These are phyloP conservation scores for Neocrepidodera transversa DNA, from an alignment of 2,888 invertebrate genomes.

Conservation along the genomic window DNA sequence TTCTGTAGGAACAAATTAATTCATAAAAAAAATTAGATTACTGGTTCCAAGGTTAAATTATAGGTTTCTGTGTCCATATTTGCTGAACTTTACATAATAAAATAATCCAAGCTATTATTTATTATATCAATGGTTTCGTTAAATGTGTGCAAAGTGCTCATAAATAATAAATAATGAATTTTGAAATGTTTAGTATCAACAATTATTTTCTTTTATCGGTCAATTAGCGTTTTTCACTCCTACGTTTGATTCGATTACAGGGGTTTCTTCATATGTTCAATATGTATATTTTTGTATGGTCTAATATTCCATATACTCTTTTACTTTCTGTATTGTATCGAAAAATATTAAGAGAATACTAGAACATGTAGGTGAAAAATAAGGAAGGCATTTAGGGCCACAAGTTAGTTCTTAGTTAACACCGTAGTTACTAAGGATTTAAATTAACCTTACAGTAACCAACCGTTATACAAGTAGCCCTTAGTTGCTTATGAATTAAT, in stretches of 20 bases:
- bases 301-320: too few relatives aligned
- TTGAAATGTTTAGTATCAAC: conserved; percentile 12
- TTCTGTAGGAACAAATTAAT: neutral
- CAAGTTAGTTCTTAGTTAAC: too few relatives aligned
- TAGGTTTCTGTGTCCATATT: conserved; percentile 16
- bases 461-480: too few relatives aligned
- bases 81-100: neutral
- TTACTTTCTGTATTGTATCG: too few relatives aligned
- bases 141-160: conserved; percentile 1
- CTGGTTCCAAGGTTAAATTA: conserved; percentile 18
- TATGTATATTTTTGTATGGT: too few relatives aligned
- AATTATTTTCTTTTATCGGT: neutral
- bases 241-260: neutral
- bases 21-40: conserved; percentile 14
- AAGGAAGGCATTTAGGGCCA: too few relatives aligned
- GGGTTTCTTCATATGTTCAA: neutral
- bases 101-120: neutral
- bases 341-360: too few relatives aligned
- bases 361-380: too few relatives aligned
- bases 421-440: too few relatives aligned
- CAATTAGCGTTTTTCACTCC: neutral
- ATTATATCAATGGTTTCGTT: conserved; percentile 8
- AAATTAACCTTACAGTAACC: too few relatives aligned
- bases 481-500: too few relatives aligned
- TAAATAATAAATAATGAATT: conserved; percentile 12